A percentile compares a stretch with the other conserved stretches of the same genome.
Conservation (phyloP, 92 coral and sea anemone genomes). For the Plumapathes pennacea region DNA sequence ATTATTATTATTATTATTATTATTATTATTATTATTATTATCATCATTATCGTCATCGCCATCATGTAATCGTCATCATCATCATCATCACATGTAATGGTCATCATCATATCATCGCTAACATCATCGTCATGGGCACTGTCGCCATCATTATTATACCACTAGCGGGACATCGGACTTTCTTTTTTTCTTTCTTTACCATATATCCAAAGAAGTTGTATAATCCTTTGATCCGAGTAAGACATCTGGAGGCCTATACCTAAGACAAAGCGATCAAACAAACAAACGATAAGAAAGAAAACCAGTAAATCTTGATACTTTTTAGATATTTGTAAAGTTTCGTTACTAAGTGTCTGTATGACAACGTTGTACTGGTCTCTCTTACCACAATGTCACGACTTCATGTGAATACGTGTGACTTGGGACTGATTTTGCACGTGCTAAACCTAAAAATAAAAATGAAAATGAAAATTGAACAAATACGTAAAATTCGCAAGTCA, state of each 20-base stretch:
- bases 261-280: conserved; percentile 3
- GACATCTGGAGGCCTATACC: conserved; percentile 99
- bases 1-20: too few relatives aligned
- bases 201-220: conserved; percentile 93
- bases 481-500: background rate
- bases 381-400: conserved; percentile 97
- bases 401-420: conserved; percentile 96
- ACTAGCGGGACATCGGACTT: too few relatives aligned
- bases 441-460: conserved; percentile 68
- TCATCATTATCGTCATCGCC: too few relatives aligned
- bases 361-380: background rate
- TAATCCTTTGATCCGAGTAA: conserved; percentile 96
- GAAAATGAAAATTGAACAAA: too few relatives aligned
- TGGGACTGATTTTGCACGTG: conserved; percentile 97
- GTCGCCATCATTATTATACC: too few relatives aligned
- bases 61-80: too few relatives aligned
- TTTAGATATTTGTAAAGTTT: background rate
- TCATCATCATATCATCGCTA: too few relatives aligned
- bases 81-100: too few relatives aligned
- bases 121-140: too few relatives aligned
- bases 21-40: too few relatives aligned
- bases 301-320: too few relatives aligned
- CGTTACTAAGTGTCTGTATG: background rate
- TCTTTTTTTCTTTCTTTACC: too few relatives aligned
- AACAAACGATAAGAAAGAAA: background rate